Base-by-base conservation (phyloP, 2,888 invertebrate species). In the Netelia melanura region DNA sequence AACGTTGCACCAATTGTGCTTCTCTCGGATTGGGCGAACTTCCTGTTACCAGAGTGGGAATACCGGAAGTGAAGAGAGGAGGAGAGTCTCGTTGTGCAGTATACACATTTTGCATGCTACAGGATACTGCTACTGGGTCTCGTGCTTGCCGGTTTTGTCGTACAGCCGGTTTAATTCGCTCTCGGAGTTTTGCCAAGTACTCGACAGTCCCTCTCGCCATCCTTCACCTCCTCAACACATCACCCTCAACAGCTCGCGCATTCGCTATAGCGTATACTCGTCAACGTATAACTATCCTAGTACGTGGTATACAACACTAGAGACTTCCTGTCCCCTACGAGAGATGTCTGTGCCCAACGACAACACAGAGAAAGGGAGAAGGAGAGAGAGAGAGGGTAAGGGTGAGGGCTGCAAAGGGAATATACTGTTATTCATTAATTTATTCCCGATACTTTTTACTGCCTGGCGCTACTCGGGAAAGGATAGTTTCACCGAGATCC, bases 1-100 rank as follows among this genome's bases (percentile, higher is more conserved):
- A 78, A 65, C 81, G 78, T 65, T 65, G 68, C 84, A 48, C 68
- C 84, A 84, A 86, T 87, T 86, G 86, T 86, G 52, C 71, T 70
- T 83, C 84, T 83, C 77, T 78, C 77, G 74, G 54, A 77, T 75
- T 81, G 67, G 52, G 56, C 25, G 78, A 86, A 86, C 83, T 86
- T 84, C 83, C 81, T 84, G 75, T 65, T 67, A 56, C 17, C 61
- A 14, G 67, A 48, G 74, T 11, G 43, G 62, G 70, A 74, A 58
- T 64, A 78, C 84, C 86, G 87, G 87, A 86, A 84, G 87, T 84
- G 83, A 21, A 30, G 61, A 62, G 76, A 68, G 21, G n/a, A 38
- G 10, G 44, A 61, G 77, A 70, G 77, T 76, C 76, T 58, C 43
- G 21, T 74, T 81, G 72, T 64, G 21, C 25, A 65, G 14, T 48